phyloP scores from a whole-genome alignment of 2,113 vertebrate species.

The Cariama cristata region DNA sequence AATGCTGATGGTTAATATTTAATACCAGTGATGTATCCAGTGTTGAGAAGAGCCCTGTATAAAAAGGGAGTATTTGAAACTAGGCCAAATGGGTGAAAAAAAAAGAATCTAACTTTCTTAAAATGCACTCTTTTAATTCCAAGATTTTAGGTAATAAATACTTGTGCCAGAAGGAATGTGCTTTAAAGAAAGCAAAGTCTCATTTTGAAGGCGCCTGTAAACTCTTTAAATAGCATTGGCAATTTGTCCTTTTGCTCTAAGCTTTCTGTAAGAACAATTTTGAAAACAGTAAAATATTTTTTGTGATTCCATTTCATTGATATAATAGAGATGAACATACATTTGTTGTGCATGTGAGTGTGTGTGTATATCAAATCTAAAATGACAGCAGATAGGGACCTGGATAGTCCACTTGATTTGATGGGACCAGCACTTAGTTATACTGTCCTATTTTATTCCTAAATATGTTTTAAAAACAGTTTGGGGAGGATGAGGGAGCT shows the following conservation, averaged over 20 bases:
- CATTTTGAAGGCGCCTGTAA: background rate
- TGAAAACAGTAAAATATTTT: background rate
- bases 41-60: background rate
- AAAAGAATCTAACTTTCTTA: background rate
- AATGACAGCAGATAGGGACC: background rate
- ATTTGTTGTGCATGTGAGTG: background rate
- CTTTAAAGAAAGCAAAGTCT: constrained; percentile 2
- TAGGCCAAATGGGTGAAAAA: background rate
- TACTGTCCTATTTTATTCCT: background rate
- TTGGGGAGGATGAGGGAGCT: background rate
- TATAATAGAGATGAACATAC: background rate
- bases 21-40: background rate
- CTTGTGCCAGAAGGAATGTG: constrained; percentile 19
- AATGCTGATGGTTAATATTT: background rate
- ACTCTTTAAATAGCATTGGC: background rate
- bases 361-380: background rate
- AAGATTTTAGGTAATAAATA: constrained; percentile 26
- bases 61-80: background rate
- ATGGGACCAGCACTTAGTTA: background rate
- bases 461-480: background rate
- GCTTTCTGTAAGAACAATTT: background rate
- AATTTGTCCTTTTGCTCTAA: background rate
- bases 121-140: background rate
- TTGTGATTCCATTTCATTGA: background rate
- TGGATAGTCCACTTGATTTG: background rate